Percentiles rank a stretch among this genome's conserved stretches.
Conservation (phyloP, 2,113 vertebrate species). For the Chamaetylas fuelleborni region DNA sequence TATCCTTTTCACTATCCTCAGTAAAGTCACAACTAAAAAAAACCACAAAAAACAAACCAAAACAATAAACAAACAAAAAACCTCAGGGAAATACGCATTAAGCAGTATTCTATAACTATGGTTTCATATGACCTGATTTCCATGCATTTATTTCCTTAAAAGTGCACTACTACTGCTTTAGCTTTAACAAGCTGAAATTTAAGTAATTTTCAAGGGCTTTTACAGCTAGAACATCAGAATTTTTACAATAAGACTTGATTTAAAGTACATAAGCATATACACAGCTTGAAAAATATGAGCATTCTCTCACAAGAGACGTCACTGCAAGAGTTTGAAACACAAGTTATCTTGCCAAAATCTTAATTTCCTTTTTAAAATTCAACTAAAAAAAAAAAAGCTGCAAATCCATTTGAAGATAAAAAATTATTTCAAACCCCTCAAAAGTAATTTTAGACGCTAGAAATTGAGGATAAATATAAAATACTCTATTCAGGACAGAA, state of each 20-base stretch:
- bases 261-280: neutral
- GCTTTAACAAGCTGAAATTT: neutral
- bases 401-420: neutral
- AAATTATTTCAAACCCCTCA: neutral
- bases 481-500: neutral
- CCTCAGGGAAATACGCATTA: neutral
- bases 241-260: neutral
- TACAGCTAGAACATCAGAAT: neutral
- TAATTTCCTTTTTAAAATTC: neutral
- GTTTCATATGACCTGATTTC: neutral
- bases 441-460: neutral
- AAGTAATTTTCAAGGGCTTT: neutral
- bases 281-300: neutral
- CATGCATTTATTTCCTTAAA: neutral
- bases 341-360: neutral
- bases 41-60: neutral
- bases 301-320: neutral
- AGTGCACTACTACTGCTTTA: neutral
- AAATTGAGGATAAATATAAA: neutral
- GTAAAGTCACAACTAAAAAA: neutral
- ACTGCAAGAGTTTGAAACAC: neutral
- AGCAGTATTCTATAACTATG: neutral
- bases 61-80: neutral
- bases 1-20: neutral
- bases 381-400: neutral